phyloP scores from a whole-genome alignment of 2,113 vertebrate species.

The Macaca nemestrina region DNA sequence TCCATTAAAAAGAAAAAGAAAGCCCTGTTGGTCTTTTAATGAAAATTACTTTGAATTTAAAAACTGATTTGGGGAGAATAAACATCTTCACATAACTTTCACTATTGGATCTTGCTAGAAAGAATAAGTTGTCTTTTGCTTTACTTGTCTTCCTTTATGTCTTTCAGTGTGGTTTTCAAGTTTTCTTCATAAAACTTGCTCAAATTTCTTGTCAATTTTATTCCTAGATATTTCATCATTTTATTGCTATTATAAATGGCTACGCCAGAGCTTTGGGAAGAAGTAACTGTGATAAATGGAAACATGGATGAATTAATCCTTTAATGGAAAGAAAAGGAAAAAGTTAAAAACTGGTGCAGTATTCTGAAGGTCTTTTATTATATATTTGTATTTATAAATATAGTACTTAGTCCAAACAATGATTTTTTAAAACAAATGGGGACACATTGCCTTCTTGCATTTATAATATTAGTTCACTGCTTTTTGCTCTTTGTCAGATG shows the following conservation, averaged over 20 bases:
- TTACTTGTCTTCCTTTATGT: constrained; percentile 2
- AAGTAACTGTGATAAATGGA: constrained; percentile 4
- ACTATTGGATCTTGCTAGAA: background rate
- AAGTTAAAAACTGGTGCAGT: background rate
- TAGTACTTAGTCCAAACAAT: background rate
- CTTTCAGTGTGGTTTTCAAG: constrained; percentile 28
- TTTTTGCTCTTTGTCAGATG: background rate
- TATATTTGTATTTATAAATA: background rate
- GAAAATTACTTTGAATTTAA: constrained; percentile 49
- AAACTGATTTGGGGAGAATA: background rate
- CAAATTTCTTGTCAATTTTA: constrained; percentile 54
- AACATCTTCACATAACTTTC: background rate
- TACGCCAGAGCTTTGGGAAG: background rate
- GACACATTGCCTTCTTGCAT: background rate
- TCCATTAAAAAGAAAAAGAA: background rate
- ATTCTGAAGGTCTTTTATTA: background rate
- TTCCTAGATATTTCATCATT: constrained; percentile 15
- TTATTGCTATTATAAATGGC: constrained; percentile 51
- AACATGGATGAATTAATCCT: background rate
- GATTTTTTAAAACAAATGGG: background rate
- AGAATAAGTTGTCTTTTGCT: background rate
- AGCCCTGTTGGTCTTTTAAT: constrained; percentile 8
- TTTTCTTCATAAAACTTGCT: constrained; percentile 45
- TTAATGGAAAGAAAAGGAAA: background rate
- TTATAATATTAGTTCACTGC: background rate